Evolutionary conservation across 2,888 invertebrate genomes (phyloP), one percentile per base, ranked within the genome.

Genomic region (Rotaria sp.): DNA sequence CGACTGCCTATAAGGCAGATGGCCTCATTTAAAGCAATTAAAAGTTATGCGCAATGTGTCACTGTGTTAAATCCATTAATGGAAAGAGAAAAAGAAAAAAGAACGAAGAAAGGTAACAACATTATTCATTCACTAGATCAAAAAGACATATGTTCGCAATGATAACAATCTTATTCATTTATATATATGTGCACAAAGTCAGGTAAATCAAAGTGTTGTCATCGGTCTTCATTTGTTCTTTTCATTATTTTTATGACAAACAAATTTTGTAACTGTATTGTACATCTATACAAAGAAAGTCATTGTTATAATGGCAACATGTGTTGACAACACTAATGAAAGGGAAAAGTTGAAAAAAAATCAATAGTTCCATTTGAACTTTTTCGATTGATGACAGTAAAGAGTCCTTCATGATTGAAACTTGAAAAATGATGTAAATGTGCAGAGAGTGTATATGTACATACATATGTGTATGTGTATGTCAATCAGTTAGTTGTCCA

Each of bases 371-470:
- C 67, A 67, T 67, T 67, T 67, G 67, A 67, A 67, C 67, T 21
- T 67, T 2, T 30, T 67, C 67, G 35, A 30, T 30, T 30, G 67
- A 30, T 59, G 67, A 35, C 7, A 67, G 67, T 67, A 15, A 35
- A 67, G 67, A 67, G 67, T 67, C 35, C 67, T 67, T 67, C 67
- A 67, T 67, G 67, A 67, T 21, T 67, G 67, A 67, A 67, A 67
- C 67, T 67, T 38, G 35, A 30, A 67, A 67, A 67, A 35, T 30
- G 67, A 38, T 15, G 67, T 35, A 67, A 67, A 67, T 67, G 67
- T 38, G 35, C 15, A 59, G 30, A 59, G 30, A 26, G 57, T 59
- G 30, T 52, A 21, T 59, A 30, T 67, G 50, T 15, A 18, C 18
- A 50, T 50, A n/a, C 11, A 35, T 67, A 30, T 67, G 67, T 30